These are phyloP conservation scores for Amphipoea lucens DNA, from an alignment of 2,888 invertebrate genomes.

Conservation along the genomic window DNA sequence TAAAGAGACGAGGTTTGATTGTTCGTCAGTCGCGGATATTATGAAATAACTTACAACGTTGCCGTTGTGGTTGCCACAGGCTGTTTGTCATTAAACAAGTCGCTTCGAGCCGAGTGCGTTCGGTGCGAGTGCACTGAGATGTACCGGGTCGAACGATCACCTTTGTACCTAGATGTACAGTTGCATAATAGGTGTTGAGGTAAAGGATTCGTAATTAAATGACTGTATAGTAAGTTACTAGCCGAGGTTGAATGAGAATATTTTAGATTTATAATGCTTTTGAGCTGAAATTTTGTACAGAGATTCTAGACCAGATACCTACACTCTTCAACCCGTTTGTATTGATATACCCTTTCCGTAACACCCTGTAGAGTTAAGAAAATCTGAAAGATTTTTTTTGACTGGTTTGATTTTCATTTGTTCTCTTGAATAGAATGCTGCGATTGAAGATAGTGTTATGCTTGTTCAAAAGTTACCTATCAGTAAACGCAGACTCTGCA, in stretches of 20 bases:
- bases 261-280: not conserved
- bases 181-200: conserved; percentile 20
- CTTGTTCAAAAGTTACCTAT: not conserved
- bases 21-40: conserved; percentile 35
- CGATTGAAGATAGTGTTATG: not conserved
- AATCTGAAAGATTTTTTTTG: too few relatives aligned
- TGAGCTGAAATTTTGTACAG: too few relatives aligned
- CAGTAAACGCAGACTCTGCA: not conserved
- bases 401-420: not conserved
- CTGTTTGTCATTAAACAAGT: conserved; percentile 28
- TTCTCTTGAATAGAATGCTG: not conserved
- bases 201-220: conserved; percentile 1
- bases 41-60: conserved; percentile 32
- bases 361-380: too few relatives aligned
- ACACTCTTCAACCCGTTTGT: too few relatives aligned
- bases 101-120: conserved; percentile 34
- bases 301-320: too few relatives aligned
- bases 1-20: conserved; percentile 16
- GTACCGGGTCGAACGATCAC: not conserved
- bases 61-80: not conserved
- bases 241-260: not conserved
- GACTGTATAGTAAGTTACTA: not conserved
- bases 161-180: not conserved
- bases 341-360: too few relatives aligned
- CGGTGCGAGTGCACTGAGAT: conserved; percentile 45